phyloP scores from a whole-genome alignment of 2,113 vertebrate species.

The Platycercus adscitus region DNA sequence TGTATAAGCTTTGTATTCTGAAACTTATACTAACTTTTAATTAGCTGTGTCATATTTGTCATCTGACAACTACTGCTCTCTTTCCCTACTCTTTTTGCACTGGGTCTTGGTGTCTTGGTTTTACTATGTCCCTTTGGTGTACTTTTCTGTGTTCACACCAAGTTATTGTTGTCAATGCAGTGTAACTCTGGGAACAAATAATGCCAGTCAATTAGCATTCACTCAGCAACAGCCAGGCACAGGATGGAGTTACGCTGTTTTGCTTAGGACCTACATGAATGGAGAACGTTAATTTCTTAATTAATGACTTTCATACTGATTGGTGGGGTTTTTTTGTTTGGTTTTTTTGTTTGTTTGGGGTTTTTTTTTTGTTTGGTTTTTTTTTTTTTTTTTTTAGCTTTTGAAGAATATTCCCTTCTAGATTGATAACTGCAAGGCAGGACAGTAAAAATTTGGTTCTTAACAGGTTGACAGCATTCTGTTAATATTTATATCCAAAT shows the following conservation, averaged over 20 bases:
- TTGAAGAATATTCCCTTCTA: constrained; percentile 24
- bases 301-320: not conserved
- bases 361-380: no score
- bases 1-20: not conserved
- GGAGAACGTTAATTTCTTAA: constrained; percentile 8
- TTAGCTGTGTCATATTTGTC: not conserved
- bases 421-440: constrained; percentile 17
- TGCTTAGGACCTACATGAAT: not conserved
- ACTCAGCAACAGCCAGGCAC: not conserved
- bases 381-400: not conserved
- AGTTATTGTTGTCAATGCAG: not conserved
- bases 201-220: not conserved
- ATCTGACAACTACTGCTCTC: not conserved
- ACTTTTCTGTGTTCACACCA: not conserved
- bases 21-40: not conserved
- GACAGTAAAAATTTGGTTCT: constrained; percentile 25
- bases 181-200: not conserved
- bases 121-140: not conserved
- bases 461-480: constrained; percentile 9
- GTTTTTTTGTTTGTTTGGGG: no score
- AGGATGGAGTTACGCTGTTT: not conserved
- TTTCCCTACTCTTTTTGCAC: not conserved
- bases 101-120: not conserved
- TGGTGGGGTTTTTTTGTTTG: no score
- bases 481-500: constrained; percentile 70